Percentiles rank a stretch among this genome's conserved stretches.
Conservation (phyloP, 2,888 invertebrate genomes). For the Heliothis peltigera region DNA sequence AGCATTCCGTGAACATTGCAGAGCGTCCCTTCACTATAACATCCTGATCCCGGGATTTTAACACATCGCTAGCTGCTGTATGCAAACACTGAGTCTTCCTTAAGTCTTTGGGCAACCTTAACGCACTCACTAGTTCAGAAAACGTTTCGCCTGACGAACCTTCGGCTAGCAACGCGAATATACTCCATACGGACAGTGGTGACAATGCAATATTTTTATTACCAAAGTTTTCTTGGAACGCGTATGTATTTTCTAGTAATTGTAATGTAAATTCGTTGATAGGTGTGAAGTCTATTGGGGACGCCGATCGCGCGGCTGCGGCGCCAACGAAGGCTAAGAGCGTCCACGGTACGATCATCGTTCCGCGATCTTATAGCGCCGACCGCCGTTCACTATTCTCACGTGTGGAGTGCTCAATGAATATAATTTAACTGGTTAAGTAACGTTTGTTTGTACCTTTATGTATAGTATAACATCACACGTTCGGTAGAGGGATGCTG, state of each 20-base stretch:
- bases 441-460: constrained; percentile 66
- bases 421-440: constrained; percentile 78
- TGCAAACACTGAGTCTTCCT: constrained; percentile 79
- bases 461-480: constrained; percentile 45
- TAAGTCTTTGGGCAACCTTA: constrained; percentile 78
- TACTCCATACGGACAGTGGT: constrained; percentile 84
- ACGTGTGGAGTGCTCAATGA: constrained; percentile 77
- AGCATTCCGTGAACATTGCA: constrained; percentile 79
- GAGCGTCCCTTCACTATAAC: constrained; percentile 76
- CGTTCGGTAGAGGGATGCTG: constrained; percentile 51
- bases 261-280: constrained; percentile 81
- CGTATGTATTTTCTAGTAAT: constrained; percentile 80
- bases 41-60: constrained; percentile 74
- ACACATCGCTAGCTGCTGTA: constrained; percentile 71
- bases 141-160: constrained; percentile 84
- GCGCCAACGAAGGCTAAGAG: constrained; percentile 69
- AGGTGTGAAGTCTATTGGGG: constrained; percentile 73
- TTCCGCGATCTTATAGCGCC: constrained; percentile 67
- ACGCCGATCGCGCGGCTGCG: constrained; percentile 70
- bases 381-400: constrained; percentile 74
- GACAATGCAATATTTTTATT: constrained; percentile 80
- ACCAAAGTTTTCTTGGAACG: constrained; percentile 80
- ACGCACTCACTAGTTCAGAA: constrained; percentile 75
- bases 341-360: constrained; percentile 75
- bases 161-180: constrained; percentile 83